Evolutionary conservation across 2,113 vertebrate species (phyloP), one percentile per base, ranked within the genome.

Genomic region (Australoheros scitulus): DNA sequence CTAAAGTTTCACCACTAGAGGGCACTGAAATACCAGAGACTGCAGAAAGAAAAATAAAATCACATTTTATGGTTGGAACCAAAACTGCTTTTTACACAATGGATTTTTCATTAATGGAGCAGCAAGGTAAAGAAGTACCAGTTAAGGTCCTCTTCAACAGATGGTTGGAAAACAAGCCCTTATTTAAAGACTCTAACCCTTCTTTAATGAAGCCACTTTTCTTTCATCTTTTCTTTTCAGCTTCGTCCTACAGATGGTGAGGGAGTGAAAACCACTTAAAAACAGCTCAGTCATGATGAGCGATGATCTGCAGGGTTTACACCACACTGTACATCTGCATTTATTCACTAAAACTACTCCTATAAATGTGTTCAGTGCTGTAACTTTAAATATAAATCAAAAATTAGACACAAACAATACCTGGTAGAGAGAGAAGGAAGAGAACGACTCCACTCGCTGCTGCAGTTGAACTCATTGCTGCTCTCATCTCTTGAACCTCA

Each of bases 301-400:
- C 14, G 13, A 47, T 1, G 14, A 47, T 47, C 43, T 47, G 43
- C 43, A 47, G 43, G 43, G 43, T 47, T 47, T 47, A 47, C 14
- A 47, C 43, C 14, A 14, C 14, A 47, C 4, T 47, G 13, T 47
- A 38, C 0, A n/a, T 34, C 61, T 5, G 34, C 34, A 38, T 34
- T 7, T 63, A n/a, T 20, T 38, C 6, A 8, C 32, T 34, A 0
- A 13, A 58, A 58, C 13, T 22, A 58, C 36, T 47, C 14, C 13
- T 14, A 47, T 47, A 17, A 52, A 7, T 7, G 24, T 29, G 0
- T 8, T 14, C 5, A 14, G 9, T 4, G 22, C 14, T 24, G 56
- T 24, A 24, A 3, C 22, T 1, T 6, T 15, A 0, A 6, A 0
- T 26, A 59, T 26, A 26, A 59, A 0, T 15, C 22, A 32, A 6